Conservation (phyloP, 2,113 vertebrate species). For the Hypanus sabinus region DNA sequence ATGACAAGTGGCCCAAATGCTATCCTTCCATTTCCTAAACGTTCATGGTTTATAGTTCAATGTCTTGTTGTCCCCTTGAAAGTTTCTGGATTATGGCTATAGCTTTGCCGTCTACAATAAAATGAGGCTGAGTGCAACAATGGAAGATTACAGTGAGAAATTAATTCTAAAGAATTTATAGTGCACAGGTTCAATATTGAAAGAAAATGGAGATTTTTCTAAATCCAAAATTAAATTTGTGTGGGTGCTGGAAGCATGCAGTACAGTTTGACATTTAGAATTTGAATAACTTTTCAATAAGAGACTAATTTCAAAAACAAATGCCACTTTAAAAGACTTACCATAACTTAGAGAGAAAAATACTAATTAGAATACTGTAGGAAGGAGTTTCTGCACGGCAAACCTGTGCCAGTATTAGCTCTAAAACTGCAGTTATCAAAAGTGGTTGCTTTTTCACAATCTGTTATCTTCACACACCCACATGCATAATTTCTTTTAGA, state of each 20-base stretch:
- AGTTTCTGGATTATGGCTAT: neutral
- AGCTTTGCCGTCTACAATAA: neutral
- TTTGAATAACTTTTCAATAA: conserved; percentile 14
- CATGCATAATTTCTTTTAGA: neutral
- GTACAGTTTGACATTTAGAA: neutral
- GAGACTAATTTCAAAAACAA: neutral
- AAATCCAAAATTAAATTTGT: neutral
- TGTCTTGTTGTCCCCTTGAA: neutral
- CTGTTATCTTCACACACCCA: neutral
- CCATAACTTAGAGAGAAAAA: neutral
- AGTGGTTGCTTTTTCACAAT: neutral
- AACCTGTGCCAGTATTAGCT: neutral
- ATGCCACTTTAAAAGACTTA: neutral
- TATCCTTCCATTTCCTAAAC: too few species aligned
- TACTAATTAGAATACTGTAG: neutral
- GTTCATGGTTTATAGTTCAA: neutral
- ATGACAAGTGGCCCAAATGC: too few species aligned
- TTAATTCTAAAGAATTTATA: neutral
- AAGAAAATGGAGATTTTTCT: neutral
- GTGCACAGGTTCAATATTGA: neutral
- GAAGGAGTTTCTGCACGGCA: neutral
- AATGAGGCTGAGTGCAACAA: neutral
- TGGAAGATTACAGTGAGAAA: neutral
- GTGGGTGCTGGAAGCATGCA: neutral
- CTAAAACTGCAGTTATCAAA: neutral